These are phyloP conservation scores for Atrina japonica DNA, from an alignment of 2,888 invertebrate genomes.

Conservation along the genomic window DNA sequence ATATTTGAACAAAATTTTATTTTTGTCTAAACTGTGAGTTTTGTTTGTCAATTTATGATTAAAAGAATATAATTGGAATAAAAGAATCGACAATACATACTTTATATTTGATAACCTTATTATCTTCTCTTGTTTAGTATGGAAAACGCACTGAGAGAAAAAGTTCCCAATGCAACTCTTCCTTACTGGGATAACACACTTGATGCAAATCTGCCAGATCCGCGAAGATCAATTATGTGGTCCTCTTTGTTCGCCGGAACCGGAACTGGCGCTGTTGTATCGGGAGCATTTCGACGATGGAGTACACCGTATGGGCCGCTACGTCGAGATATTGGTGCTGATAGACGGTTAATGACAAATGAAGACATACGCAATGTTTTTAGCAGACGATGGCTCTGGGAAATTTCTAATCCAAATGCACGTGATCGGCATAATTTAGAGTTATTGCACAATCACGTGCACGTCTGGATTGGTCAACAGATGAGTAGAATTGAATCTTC, in stretches of 20 bases:
- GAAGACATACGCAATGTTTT: conserved; percentile 50
- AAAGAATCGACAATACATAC: too few species aligned
- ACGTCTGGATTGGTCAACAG: conserved; percentile 68
- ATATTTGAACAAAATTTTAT: too few species aligned
- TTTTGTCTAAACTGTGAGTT: too few species aligned
- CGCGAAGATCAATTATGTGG: conserved; percentile 65
- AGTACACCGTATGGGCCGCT: conserved; percentile 63
- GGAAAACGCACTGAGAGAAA: conserved; percentile 69
- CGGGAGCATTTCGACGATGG: conserved; percentile 71
- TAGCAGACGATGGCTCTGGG: conserved; percentile 53
- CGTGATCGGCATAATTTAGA: conserved; percentile 64
- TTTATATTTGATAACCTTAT: too few species aligned
- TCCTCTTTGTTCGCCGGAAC: conserved; percentile 65
- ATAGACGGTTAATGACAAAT: conserved; percentile 56
- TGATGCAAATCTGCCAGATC: conserved; percentile 61
- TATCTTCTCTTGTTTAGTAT: conserved; percentile 52
- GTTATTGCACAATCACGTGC: conserved; percentile 67
- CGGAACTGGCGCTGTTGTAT: conserved; percentile 54
- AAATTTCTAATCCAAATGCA: conserved; percentile 60
- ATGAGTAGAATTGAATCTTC: conserved; percentile 69
- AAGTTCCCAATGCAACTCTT: conserved; percentile 65
- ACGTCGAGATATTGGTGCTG: conserved; percentile 59
- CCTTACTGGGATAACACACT: conserved; percentile 74
- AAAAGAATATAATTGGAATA: too few species aligned
- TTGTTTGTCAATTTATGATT: too few species aligned